phyloP scores from a whole-genome alignment of 2,888 invertebrate genomes.

The Dryomyza anilis region DNA sequence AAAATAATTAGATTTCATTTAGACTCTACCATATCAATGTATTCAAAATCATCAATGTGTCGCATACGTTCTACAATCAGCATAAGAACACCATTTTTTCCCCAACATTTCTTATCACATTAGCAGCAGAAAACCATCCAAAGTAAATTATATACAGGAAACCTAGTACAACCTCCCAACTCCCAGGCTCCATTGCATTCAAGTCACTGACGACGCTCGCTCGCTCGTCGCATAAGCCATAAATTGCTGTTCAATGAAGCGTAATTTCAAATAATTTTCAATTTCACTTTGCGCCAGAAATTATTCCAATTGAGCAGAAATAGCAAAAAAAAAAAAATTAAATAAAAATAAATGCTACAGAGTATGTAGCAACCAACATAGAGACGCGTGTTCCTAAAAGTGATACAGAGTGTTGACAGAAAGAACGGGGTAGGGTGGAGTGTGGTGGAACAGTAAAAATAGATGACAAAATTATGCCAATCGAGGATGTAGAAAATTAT shows the following conservation, averaged over 20 bases:
- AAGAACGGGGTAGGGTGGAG: background rate
- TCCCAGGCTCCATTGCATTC: too few species aligned
- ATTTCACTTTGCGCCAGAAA: slow-evolving; percentile 20
- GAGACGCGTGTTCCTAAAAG: background rate
- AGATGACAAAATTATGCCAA: slow-evolving; percentile 40
- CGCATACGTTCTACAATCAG: too few species aligned
- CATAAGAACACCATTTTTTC: too few species aligned
- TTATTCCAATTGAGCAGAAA: slow-evolving; percentile 20
- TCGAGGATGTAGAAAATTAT: slow-evolving; percentile 44
- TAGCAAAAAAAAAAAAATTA: background rate
- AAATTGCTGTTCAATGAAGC: slow-evolving; percentile 25
- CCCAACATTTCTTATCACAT: slow-evolving; percentile 18
- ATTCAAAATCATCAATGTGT: too few species aligned
- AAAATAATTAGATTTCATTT: too few species aligned
- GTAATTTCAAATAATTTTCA: slow-evolving; percentile 24
- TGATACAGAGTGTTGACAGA: background rate
- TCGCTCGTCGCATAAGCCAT: slow-evolving; percentile 2
- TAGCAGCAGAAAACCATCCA: slow-evolving; percentile 1
- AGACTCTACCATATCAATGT: too few species aligned
- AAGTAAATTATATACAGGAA: too few species aligned
- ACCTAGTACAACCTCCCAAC: background rate
- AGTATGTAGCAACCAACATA: too few species aligned
- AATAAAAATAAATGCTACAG: background rate
- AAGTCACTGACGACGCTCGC: background rate
- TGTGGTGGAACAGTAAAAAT: slow-evolving; percentile 17